phyloP scores from a whole-genome alignment of 2,888 invertebrate species.

The Bombylius discolor region DNA sequence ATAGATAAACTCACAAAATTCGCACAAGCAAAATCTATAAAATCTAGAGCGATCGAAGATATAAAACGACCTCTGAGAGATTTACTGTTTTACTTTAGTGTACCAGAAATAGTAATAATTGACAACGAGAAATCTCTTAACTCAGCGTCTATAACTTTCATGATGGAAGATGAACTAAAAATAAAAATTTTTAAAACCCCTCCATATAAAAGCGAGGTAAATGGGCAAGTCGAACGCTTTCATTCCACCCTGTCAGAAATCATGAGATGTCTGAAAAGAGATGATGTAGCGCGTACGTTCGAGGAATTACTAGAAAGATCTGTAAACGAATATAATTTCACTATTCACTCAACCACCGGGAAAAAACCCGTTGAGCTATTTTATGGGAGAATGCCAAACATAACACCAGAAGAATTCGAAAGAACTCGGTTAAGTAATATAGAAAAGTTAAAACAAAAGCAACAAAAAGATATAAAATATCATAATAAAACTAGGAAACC shows the following conservation, averaged over 20 bases:
- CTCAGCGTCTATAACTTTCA: background rate
- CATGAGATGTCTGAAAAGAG: no score
- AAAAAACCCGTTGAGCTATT: background rate
- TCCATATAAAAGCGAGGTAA: no score
- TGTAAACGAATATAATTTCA: no score
- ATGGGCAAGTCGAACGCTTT: no score
- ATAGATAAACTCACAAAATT: no score
- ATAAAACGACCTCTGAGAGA: no score
- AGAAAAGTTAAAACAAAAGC: slow-evolving; percentile 2
- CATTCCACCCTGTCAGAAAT: no score
- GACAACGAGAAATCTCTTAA: slow-evolving; percentile 5
- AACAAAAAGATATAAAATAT: slow-evolving; percentile 1
- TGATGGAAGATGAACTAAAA: slow-evolving; percentile 2
- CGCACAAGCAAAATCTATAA: no score
- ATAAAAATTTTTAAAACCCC: slow-evolving; percentile 3
- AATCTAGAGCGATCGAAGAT: no score
- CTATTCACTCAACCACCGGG: no score
- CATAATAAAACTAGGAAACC: slow-evolving; percentile 3
- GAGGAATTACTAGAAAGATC: slow-evolving; percentile 3
- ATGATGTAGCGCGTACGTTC: background rate
- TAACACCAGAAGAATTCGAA: background rate
- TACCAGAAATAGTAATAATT: no score
- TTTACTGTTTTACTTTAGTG: no score
- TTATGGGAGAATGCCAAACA: slow-evolving; percentile 1
- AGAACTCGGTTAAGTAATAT: background rate